Percentiles rank a stretch among this genome's conserved stretches.
Conservation (phyloP, 2,888 invertebrate species). For the Stenurella melanura region DNA sequence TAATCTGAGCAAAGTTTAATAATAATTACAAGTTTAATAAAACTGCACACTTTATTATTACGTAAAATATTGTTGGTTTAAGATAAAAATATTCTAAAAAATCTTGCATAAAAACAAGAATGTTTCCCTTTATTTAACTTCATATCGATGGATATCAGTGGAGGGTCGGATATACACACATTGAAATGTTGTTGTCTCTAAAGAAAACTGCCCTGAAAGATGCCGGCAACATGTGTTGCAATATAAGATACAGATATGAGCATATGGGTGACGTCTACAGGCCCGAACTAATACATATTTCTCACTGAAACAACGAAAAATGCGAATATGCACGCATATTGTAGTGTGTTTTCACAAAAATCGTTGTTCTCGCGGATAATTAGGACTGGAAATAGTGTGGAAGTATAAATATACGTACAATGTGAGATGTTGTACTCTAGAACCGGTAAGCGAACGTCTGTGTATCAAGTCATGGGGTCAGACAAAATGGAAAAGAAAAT, state of each 20-base stretch:
- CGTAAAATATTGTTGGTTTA: background rate
- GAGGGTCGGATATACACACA: constrained; percentile 43
- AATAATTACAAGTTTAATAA: too few species aligned
- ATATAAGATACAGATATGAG: constrained; percentile 45
- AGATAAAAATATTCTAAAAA: background rate
- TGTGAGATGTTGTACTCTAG: too few species aligned
- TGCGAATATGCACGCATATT: too few species aligned
- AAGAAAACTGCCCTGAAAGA: constrained; percentile 52
- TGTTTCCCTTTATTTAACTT: constrained; percentile 34
- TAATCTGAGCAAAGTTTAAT: too few species aligned
- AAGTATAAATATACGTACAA: too few species aligned
- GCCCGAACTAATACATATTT: constrained; percentile 29
- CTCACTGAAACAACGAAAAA: too few species aligned
- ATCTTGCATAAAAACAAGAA: constrained; percentile 8
- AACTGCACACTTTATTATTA: background rate
- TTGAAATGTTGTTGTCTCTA: constrained; percentile 56
- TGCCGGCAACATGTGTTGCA: constrained; percentile 53
- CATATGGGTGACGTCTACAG: constrained; percentile 37
- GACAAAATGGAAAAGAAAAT: too few species aligned
- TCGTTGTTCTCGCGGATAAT: too few species aligned
- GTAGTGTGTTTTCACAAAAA: too few species aligned
- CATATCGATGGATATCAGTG: constrained; percentile 40
- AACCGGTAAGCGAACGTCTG: too few species aligned
- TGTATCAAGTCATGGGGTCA: too few species aligned
- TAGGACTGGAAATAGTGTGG: too few species aligned